Evolutionary conservation across 2,888 invertebrate species (phyloP).

Genomic region (Phortica okadai): DNA sequence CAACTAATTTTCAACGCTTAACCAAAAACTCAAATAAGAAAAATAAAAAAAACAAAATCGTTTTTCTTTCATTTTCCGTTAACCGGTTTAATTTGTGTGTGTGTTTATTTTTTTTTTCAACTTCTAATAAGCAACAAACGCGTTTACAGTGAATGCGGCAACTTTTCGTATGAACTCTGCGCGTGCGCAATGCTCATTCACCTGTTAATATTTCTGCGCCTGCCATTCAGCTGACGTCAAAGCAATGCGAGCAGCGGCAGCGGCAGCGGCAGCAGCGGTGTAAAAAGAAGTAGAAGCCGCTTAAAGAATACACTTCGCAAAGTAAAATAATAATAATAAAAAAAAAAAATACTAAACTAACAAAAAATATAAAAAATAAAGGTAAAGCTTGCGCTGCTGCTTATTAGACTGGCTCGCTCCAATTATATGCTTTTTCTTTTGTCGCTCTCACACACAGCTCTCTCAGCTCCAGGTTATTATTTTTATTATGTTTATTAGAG

Average conservation of each 20-base stretch:
- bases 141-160: conserved; percentile 57
- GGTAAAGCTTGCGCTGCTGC: neutral
- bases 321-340: too few relatives aligned
- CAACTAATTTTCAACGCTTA: conserved; percentile 44
- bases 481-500: conserved; percentile 34
- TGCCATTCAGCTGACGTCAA: neutral
- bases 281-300: too few relatives aligned
- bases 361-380: too few relatives aligned
- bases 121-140: conserved; percentile 56
- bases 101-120: conserved; percentile 34
- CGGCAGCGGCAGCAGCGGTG: neutral
- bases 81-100: conserved; percentile 58
- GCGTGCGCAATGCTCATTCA: conserved; percentile 6
- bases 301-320: too few relatives aligned
- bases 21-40: conserved; percentile 22
- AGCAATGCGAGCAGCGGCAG: neutral
- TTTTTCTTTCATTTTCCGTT: conserved; percentile 68
- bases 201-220: neutral
- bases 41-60: conserved; percentile 36
- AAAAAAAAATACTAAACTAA: neutral
- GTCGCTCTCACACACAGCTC: conserved; percentile 35
- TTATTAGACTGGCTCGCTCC: conserved; percentile 57
- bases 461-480: conserved; percentile 48
- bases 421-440: conserved; percentile 51
- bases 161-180: neutral